phyloP scores from a whole-genome alignment of 2,113 vertebrate species.

The Anhinga anhinga region DNA sequence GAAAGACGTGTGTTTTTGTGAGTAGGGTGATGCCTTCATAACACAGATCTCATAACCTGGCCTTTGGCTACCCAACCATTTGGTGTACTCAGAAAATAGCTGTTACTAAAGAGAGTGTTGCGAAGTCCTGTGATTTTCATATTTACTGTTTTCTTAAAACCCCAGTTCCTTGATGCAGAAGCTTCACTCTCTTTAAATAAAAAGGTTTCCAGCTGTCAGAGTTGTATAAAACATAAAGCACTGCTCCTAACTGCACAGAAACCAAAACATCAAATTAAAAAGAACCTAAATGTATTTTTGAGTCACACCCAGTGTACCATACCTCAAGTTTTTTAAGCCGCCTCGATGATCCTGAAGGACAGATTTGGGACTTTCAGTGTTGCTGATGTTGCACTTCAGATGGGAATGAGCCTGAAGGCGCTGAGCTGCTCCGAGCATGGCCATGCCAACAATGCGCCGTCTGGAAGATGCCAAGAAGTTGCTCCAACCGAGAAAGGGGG shows the following conservation, averaged over 20 bases:
- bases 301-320: neutral
- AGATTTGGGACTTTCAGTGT: neutral
- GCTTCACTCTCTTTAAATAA: neutral
- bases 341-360: neutral
- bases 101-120: neutral
- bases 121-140: neutral
- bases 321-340: neutral
- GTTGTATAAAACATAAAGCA: neutral
- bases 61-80: neutral
- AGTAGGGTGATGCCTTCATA: neutral
- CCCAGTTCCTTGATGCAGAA: neutral
- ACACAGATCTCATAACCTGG: neutral
- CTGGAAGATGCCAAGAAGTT: neutral
- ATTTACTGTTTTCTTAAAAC: neutral
- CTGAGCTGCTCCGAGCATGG: neutral
- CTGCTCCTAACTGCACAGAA: neutral
- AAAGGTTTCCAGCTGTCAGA: neutral
- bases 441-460: neutral
- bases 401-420: neutral
- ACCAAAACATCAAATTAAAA: neutral
- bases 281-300: neutral
- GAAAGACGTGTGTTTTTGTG: neutral
- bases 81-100: neutral
- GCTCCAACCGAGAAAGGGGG: neutral
- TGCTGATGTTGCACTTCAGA: neutral